Evolutionary conservation across 2,113 vertebrate species (phyloP).

Genomic region (Harpagus bidentatus): DNA sequence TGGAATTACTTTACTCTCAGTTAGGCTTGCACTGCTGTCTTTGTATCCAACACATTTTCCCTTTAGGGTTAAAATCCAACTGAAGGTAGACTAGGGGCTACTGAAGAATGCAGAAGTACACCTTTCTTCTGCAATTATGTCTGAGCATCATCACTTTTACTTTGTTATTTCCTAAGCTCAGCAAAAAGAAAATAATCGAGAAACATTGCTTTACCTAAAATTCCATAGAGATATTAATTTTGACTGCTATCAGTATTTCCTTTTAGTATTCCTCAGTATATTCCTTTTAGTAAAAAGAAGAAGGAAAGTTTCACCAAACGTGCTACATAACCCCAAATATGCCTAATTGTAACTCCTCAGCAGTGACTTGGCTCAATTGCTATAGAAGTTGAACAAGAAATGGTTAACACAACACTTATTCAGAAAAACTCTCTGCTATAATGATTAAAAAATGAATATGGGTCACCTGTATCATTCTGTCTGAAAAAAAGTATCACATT

Average conservation of each 20-base stretch:
- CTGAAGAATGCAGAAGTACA: background rate
- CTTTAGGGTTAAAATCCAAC: background rate
- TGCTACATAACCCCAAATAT: background rate
- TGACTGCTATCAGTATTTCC: background rate
- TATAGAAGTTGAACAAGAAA: background rate
- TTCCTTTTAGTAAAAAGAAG: background rate
- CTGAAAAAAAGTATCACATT: rapidly evolving
- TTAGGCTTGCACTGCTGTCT: background rate
- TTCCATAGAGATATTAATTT: background rate
- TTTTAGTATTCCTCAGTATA: background rate
- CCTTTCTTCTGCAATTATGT: background rate
- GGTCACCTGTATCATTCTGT: background rate
- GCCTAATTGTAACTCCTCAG: background rate
- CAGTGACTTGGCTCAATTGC: background rate
- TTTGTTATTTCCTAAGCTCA: background rate
- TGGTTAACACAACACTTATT: background rate
- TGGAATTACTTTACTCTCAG: background rate
- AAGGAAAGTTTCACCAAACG: background rate
- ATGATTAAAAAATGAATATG: background rate
- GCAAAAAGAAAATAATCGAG: background rate
- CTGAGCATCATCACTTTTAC: background rate
- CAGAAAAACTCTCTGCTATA: background rate
- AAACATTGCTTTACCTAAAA: background rate
- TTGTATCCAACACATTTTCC: background rate
- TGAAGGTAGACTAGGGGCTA: background rate